phyloP scores from a whole-genome alignment of 1,140 invertebrate species.

The Drosophila lacertosa region DNA sequence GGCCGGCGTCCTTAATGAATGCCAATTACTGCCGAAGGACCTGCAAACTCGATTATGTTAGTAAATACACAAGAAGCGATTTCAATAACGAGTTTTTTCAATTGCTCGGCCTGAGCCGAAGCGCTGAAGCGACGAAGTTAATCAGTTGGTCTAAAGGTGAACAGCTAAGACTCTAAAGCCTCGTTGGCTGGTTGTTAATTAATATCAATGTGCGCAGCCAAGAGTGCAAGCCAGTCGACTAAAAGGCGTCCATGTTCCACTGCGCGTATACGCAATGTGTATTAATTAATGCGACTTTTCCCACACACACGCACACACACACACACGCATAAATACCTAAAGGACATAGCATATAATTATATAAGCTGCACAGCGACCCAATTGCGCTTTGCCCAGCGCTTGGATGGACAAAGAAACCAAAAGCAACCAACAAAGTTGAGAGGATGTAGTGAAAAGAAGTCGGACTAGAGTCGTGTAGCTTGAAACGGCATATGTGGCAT shows the following conservation, averaged over 20 bases:
- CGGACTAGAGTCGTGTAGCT: conserved; percentile 1
- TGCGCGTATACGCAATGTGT: conserved; percentile 46
- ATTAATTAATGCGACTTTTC: conserved; percentile 34
- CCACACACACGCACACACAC: not conserved
- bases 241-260: not conserved
- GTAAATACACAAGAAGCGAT: conserved; percentile 17
- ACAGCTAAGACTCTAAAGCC: not conserved
- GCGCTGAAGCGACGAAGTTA: not conserved
- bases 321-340: conserved; percentile 14
- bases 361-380: conserved; percentile 16
- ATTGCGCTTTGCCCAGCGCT: conserved; percentile 11
- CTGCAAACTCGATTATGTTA: conserved; percentile 37
- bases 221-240: not conserved
- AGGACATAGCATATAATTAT: conserved; percentile 22
- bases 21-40: conserved; percentile 36
- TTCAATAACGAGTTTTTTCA: conserved; percentile 35
- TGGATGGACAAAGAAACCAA: not conserved
- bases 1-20: conserved; percentile 39
- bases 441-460: not conserved
- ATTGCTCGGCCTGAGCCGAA: conserved; percentile 10
- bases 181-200: conserved; percentile 17
- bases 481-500: conserved; percentile 26
- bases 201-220: conserved; percentile 23
- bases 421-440: no score
- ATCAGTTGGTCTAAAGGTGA: conserved; percentile 1